Conservation (phyloP, 2,888 invertebrate genomes). For the Agrochola lota region DNA sequence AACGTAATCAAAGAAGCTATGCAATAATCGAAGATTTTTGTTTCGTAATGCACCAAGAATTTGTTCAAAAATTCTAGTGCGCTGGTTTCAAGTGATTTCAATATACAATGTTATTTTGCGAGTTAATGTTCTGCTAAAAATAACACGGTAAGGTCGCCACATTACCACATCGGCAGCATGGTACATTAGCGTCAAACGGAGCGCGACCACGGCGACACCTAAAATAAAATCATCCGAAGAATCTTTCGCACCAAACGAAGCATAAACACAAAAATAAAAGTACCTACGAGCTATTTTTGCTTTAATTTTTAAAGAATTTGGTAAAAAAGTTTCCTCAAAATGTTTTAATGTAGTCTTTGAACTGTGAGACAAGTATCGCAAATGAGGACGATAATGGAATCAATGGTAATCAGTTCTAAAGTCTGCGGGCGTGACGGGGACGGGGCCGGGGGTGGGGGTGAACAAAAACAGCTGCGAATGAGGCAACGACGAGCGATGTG, state of each 20-base stretch:
- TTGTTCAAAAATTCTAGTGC: neutral
- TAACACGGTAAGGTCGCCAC: neutral
- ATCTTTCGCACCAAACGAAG: slow-evolving; percentile 4
- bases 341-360: slow-evolving; percentile 34
- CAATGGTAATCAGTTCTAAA: slow-evolving; percentile 49
- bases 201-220: slow-evolving; percentile 9
- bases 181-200: slow-evolving; percentile 1
- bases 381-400: slow-evolving; percentile 50
- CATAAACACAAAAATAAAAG: slow-evolving; percentile 3
- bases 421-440: neutral
- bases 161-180: no score
- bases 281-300: slow-evolving; percentile 2
- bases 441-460: no score
- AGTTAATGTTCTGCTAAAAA: neutral
- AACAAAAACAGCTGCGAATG: slow-evolving; percentile 3
- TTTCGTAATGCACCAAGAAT: neutral
- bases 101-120: neutral
- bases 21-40: neutral
- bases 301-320: slow-evolving; percentile 25
- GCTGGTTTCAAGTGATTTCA: neutral
- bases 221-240: slow-evolving; percentile 5
- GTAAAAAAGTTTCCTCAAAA: slow-evolving; percentile 23
- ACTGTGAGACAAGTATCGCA: slow-evolving; percentile 27
- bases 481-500: slow-evolving; percentile 26
- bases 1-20: neutral